These are phyloP conservation scores for Digitonthophagus gazella DNA, from an alignment of 2,888 invertebrate genomes.

Conservation along the genomic window DNA sequence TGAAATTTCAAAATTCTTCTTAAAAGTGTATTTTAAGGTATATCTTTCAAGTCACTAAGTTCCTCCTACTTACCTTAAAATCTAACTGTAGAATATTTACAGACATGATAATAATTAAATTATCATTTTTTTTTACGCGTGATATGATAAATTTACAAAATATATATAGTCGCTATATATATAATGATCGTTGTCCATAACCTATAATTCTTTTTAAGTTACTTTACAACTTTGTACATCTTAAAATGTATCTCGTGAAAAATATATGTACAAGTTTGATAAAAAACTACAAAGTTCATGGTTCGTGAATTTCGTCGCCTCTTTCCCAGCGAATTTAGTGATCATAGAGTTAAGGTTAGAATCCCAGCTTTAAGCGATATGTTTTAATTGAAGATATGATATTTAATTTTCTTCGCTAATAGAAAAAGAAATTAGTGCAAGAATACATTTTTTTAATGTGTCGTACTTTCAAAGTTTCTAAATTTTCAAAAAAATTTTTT, in stretches of 20 bases:
- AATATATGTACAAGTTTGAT: constrained; percentile 28
- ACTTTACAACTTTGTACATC: constrained; percentile 46
- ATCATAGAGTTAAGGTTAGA: constrained; percentile 36
- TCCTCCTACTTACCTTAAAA: constrained; percentile 20
- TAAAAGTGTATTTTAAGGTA: constrained; percentile 23
- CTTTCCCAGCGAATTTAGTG: constrained; percentile 24
- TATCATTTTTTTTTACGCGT: constrained; percentile 29
- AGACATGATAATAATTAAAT: background rate
- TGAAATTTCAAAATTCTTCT: background rate
- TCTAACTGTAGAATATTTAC: constrained; percentile 24
- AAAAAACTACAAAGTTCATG: constrained; percentile 40
- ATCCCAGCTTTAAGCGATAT: constrained; percentile 54
- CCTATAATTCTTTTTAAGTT: constrained; percentile 34
- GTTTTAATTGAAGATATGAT: constrained; percentile 49
- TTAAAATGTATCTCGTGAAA: constrained; percentile 25
- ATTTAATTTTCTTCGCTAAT: constrained; percentile 34
- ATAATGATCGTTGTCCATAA: constrained; percentile 39
- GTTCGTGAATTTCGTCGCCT: constrained; percentile 21
- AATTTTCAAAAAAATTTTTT: constrained; percentile 17
- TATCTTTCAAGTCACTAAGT: constrained; percentile 37
- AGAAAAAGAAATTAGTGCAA: constrained; percentile 25
- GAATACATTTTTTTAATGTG: constrained; percentile 1
- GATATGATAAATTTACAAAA: constrained; percentile 49
- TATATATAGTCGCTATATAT: constrained; percentile 38
- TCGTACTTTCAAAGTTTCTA: constrained; percentile 1